Conservation (phyloP, 2,888 invertebrate genomes). For the Phania funesta region DNA sequence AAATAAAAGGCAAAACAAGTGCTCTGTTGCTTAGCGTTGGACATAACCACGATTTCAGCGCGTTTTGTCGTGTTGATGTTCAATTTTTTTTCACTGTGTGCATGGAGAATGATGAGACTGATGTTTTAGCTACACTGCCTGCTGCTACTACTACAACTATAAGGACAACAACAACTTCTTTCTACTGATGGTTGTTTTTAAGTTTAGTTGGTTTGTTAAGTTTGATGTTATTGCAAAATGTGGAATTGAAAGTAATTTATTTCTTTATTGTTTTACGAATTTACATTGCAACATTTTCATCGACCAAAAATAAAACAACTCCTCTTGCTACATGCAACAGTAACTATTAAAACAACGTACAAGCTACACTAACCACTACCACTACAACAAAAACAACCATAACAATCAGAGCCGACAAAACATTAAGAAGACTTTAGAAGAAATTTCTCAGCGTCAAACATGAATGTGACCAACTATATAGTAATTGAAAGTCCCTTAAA, state of each 20-base stretch:
- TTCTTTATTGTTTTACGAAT: constrained; percentile 80
- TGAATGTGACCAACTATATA: constrained; percentile 23
- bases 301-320: constrained; percentile 20
- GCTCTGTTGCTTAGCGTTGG: constrained; percentile 68
- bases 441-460: not conserved
- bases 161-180: not conserved
- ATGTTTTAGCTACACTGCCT: constrained; percentile 25
- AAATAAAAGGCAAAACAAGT: constrained; percentile 54
- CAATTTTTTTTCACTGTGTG: constrained; percentile 57
- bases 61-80: constrained; percentile 74
- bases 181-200: constrained; percentile 13
- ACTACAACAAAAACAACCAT: constrained; percentile 37
- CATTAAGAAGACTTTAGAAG: constrained; percentile 20
- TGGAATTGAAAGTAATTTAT: constrained; percentile 79
- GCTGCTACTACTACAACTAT: not conserved
- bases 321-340: constrained; percentile 34
- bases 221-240: constrained; percentile 68
- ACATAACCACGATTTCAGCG: constrained; percentile 78
- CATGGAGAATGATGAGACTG: constrained; percentile 12
- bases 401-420: constrained; percentile 64
- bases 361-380: constrained; percentile 16
- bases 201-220: constrained; percentile 47
- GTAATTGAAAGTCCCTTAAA: not conserved
- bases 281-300: constrained; percentile 70
- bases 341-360: constrained; percentile 39